Percentiles rank a stretch among this genome's conserved stretches.
phyloP scores from a whole-genome alignment of 2,888 invertebrate species.

The Epirrhoe alternata region DNA sequence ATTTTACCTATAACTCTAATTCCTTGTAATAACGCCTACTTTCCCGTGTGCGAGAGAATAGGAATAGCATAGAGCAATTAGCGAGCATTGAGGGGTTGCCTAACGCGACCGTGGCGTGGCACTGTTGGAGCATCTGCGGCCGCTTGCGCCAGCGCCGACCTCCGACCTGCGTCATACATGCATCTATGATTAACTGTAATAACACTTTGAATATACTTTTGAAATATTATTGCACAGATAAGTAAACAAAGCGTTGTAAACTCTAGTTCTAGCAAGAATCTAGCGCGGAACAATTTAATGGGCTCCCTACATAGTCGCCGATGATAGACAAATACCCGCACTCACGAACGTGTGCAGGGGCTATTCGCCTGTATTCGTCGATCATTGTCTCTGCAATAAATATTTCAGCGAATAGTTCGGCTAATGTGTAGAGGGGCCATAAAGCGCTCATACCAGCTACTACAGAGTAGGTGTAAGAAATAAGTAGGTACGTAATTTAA shows the following conservation, averaged over 20 bases:
- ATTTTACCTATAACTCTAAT: not conserved
- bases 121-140: slow-evolving; percentile 12
- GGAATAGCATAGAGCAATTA: slow-evolving; percentile 4
- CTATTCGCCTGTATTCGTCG: too few species aligned
- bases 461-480: too few species aligned
- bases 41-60: not conserved
- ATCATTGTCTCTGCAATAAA: too few species aligned
- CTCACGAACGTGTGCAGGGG: too few species aligned
- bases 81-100: slow-evolving; percentile 20
- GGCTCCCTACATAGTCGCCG: too few species aligned
- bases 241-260: not conserved
- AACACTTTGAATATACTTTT: not conserved
- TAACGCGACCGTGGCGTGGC: slow-evolving; percentile 26
- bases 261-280: not conserved
- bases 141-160: slow-evolving; percentile 26
- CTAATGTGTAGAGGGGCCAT: too few species aligned
- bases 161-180: slow-evolving; percentile 24
- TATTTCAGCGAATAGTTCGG: too few species aligned
- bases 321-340: too few species aligned
- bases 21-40: not conserved
- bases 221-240: not conserved
- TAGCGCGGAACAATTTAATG: too few species aligned
- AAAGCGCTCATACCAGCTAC: too few species aligned
- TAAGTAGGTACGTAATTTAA: too few species aligned
- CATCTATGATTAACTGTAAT: slow-evolving; percentile 9